A percentile compares a stretch with the other conserved stretches of the same genome.
Evolutionary conservation across 2,113 vertebrate genomes (phyloP).

Genomic region (Barnardius zonarius): DNA sequence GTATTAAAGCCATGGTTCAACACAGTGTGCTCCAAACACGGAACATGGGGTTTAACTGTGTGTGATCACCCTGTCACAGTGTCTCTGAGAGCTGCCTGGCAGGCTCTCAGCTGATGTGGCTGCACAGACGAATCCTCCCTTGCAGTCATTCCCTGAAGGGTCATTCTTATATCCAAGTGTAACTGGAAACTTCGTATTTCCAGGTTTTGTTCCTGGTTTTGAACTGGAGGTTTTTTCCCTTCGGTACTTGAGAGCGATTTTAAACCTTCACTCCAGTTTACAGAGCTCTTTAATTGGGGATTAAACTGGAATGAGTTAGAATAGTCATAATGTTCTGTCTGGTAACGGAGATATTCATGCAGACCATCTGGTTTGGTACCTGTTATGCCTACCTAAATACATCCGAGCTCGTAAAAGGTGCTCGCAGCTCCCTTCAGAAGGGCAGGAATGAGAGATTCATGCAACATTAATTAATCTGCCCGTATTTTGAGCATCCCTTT

Average conservation of each 20-base stretch:
- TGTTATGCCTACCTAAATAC: background rate
- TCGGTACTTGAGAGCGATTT: background rate
- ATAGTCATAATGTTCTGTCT: background rate
- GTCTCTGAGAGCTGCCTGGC: background rate
- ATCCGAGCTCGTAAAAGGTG: background rate
- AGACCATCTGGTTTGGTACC: background rate
- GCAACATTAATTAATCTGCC: background rate
- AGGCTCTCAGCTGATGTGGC: background rate
- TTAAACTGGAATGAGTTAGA: background rate
- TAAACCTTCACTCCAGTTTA: background rate
- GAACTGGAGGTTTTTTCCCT: background rate
- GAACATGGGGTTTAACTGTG: background rate
- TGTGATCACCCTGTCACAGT: background rate
- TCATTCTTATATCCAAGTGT: fast-evolving
- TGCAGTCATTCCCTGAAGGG: background rate
- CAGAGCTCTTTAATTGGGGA: background rate
- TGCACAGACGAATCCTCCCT: fast-evolving
- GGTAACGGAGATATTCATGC: background rate
- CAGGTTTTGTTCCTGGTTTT: background rate
- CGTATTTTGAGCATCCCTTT: background rate
- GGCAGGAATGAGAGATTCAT: background rate
- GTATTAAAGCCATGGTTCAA: background rate
- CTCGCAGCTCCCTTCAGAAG: background rate
- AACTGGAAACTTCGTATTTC: background rate
- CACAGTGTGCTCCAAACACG: background rate